These are phyloP conservation scores for Hystrix brachyura DNA, from an alignment of 2,113 vertebrate genomes.

Conservation along the genomic window DNA sequence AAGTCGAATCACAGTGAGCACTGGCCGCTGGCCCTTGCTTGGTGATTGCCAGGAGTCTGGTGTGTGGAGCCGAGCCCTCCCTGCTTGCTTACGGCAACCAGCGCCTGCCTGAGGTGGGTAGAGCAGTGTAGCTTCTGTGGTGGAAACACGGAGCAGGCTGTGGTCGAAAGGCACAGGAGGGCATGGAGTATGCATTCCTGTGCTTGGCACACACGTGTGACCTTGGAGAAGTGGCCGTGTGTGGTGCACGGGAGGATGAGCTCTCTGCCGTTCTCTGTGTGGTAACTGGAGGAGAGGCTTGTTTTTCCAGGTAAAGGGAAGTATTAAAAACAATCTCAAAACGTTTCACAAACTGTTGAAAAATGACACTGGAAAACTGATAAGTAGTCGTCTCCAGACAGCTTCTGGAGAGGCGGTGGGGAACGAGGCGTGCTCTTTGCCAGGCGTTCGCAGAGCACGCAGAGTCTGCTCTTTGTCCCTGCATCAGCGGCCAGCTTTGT, in stretches of 20 bases:
- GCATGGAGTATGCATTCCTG: neutral
- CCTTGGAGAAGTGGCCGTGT: neutral
- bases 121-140: neutral
- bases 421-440: neutral
- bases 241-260: neutral
- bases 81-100: neutral
- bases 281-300: neutral
- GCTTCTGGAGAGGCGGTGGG: slow-evolving; percentile 19
- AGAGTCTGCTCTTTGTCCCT: slow-evolving; percentile 40
- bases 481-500: slow-evolving; percentile 21
- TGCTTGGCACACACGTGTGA: neutral
- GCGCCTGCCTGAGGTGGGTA: neutral
- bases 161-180: neutral
- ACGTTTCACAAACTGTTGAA: neutral
- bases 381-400: neutral
- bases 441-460: neutral
- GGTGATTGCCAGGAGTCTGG: neutral
- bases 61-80: neutral
- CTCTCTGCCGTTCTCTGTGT: neutral
- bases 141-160: too few relatives aligned
- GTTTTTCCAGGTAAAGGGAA: neutral
- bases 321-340: neutral
- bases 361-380: neutral
- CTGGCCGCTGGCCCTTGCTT: neutral
- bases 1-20: neutral